Evolutionary conservation across 2,797 vertebrate genomes (phyloP).

Genomic region (Sebastes iracundus): DNA sequence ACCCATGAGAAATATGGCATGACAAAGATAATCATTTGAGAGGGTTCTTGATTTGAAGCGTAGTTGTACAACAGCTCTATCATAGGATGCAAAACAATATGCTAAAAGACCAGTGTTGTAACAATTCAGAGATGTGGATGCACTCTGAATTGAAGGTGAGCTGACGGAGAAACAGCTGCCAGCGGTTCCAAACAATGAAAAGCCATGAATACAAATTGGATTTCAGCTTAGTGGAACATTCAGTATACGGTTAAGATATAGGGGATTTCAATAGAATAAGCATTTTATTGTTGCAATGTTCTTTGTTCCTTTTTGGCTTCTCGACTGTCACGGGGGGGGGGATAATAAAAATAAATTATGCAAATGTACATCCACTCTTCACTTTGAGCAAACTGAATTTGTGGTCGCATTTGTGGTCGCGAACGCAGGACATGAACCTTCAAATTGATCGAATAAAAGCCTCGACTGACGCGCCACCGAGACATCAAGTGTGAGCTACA

Average conservation of each 20-base stretch:
- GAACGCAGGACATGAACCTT: slow-evolving; percentile 19
- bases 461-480: slow-evolving; percentile 2
- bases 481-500: slow-evolving; percentile 23
- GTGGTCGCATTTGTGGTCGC: not conserved
- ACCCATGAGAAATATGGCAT: not conserved
- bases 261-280: slow-evolving; percentile 37
- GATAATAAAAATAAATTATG: slow-evolving; percentile 40
- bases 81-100: not conserved
- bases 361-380: slow-evolving; percentile 26
- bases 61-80: not conserved
- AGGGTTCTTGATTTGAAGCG: not conserved
- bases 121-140: not conserved
- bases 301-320: slow-evolving; percentile 10
- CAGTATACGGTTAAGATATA: slow-evolving; percentile 23
- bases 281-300: slow-evolving; percentile 43
- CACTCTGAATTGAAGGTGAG: slow-evolving; percentile 51
- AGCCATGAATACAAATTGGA: slow-evolving; percentile 70
- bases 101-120: not conserved
- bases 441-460: slow-evolving; percentile 42
- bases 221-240: slow-evolving; percentile 56
- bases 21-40: not conserved
- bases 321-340: slow-evolving; percentile 6
- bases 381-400: slow-evolving; percentile 33
- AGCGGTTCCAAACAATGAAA: slow-evolving; percentile 55
- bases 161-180: slow-evolving; percentile 47